Conservation (phyloP, 2,113 vertebrate genomes). For the Siniperca chuatsi region DNA sequence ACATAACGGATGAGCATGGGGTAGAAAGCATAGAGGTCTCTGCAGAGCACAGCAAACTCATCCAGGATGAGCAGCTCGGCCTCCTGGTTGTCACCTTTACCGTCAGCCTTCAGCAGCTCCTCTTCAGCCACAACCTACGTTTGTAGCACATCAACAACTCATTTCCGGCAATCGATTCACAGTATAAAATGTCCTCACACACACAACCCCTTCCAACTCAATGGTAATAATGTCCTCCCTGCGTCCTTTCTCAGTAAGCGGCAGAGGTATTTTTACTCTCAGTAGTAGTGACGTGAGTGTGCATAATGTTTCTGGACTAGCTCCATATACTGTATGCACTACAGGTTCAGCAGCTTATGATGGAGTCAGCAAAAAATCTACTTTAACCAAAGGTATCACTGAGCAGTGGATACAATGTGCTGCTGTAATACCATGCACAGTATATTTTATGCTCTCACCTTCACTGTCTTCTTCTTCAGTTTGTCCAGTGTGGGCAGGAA, state of each 20-base stretch:
- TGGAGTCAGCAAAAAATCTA: conserved; percentile 5
- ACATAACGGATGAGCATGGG: conserved; percentile 98
- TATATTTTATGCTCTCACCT: conserved; percentile 73
- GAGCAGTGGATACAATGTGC: not conserved
- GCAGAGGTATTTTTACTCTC: conserved; percentile 1
- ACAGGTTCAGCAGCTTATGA: conserved; percentile 7
- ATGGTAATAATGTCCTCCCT: not conserved
- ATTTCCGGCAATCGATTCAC: not conserved
- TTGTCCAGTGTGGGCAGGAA: conserved; percentile 97
- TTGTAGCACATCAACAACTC: conserved; percentile 28
- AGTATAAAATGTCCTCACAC: conserved; percentile 8
- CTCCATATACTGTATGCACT: not conserved
- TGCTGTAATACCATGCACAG: not conserved
- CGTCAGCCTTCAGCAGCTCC: conserved; percentile 92
- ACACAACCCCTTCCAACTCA: not conserved
- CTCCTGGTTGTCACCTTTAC: conserved; percentile 93
- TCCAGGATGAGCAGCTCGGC: conserved; percentile 96
- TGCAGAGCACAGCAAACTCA: conserved; percentile 95
- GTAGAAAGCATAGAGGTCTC: conserved; percentile 97
- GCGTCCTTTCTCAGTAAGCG: not conserved
- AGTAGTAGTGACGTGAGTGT: not conserved
- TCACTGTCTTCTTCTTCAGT: conserved; percentile 94
- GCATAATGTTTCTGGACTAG: not conserved
- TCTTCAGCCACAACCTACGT: conserved; percentile 90
- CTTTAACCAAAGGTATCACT: conserved; percentile 10